phyloP scores from a whole-genome alignment of 2,888 invertebrate species.

The Biston betularia region DNA sequence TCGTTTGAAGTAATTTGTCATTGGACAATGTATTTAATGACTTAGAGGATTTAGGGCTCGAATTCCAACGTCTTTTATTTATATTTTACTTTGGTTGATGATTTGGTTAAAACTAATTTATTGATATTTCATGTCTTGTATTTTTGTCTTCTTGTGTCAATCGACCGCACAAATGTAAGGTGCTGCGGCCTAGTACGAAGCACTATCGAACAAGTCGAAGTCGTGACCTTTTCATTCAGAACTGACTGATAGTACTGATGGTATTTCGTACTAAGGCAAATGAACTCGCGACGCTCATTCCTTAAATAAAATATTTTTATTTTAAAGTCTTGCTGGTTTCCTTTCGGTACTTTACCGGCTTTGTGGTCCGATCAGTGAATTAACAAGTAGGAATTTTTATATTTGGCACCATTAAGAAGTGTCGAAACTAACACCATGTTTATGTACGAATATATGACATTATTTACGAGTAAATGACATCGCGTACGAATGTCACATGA shows the following conservation, averaged over 20 bases:
- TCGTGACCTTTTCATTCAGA: background rate
- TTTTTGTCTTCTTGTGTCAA: constrained; percentile 15
- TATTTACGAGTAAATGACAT: no score
- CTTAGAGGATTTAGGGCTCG: no score
- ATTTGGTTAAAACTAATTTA: background rate
- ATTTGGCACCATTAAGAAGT: no score
- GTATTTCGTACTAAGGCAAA: constrained; percentile 20
- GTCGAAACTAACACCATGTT: background rate
- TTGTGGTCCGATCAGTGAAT: constrained; percentile 7
- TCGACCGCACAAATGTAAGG: constrained; percentile 53
- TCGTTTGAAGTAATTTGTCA: background rate
- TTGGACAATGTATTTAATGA: no score
- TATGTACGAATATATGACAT: no score
- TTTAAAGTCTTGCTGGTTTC: constrained; percentile 44
- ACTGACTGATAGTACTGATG: background rate
- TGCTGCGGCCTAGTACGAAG: constrained; percentile 33
- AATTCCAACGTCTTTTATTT: no score
- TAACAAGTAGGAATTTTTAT: background rate
- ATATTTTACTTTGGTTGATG: background rate
- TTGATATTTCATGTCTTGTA: background rate
- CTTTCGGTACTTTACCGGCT: constrained; percentile 34
- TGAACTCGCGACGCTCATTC: constrained; percentile 53
- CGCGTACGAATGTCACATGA: no score
- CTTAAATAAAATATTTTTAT: constrained; percentile 52
- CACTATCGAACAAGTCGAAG: background rate